Conservation (phyloP, 53 echinoderm and acorn worm species). For the Crossaster papposus region DNA sequence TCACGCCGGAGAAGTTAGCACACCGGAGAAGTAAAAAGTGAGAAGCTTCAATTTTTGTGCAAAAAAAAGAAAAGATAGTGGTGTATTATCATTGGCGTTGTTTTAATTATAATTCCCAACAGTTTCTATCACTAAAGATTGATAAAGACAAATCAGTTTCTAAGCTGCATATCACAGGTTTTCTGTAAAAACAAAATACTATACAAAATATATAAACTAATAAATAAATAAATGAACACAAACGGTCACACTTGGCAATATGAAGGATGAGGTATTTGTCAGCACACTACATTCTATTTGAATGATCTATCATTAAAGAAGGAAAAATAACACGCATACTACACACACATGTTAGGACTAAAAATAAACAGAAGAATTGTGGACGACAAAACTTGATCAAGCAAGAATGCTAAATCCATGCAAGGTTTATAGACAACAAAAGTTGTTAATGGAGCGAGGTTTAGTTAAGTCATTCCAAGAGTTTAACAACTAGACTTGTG, state of each 20-base stretch:
- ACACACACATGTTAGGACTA: constrained; percentile 49
- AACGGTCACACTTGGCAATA: constrained; percentile 30
- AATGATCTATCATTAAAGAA: constrained; percentile 40
- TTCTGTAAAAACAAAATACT: background rate
- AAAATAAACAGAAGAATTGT: background rate
- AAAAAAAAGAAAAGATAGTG: no score
- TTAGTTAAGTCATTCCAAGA: background rate
- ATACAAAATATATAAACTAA: background rate
- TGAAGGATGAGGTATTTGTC: constrained; percentile 46
- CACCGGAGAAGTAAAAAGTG: no score
- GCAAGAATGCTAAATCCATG: constrained; percentile 56
- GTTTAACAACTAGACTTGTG: background rate
- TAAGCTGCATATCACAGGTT: background rate
- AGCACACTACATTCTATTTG: constrained; percentile 24
- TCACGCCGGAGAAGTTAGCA: no score
- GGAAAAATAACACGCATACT: constrained; percentile 24
- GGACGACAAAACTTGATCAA: constrained; percentile 7
- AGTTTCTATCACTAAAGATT: no score
- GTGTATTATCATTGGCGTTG: no score
- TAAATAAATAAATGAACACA: background rate
- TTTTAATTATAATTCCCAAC: no score
- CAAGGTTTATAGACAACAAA: background rate
- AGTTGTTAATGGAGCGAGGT: background rate
- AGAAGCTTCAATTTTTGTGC: no score
- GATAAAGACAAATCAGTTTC: background rate